Conservation (phyloP, 2,888 invertebrate genomes). For the Lycocerus yunnanus region DNA sequence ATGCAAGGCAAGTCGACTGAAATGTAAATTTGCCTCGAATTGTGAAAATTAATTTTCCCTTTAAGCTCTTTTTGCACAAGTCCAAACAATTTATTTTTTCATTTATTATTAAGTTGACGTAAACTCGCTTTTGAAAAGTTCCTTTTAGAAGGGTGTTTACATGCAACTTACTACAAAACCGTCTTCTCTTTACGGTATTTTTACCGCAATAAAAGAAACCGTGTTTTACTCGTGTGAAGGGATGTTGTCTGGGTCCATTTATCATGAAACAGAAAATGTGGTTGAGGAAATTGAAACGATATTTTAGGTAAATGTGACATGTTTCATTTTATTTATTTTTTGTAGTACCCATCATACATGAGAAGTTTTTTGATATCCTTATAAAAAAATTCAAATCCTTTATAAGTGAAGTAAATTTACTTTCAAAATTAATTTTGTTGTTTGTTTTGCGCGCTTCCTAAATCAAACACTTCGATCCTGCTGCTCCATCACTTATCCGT, state of each 20-base stretch:
- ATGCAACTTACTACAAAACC: constrained; percentile 12
- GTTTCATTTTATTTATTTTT: constrained; percentile 23
- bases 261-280: constrained; percentile 42
- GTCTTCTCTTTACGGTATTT: constrained; percentile 8
- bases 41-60: neutral
- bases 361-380: neutral
- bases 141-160: constrained; percentile 7
- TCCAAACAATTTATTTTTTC: neutral
- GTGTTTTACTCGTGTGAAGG: constrained; percentile 34
- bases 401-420: neutral
- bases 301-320: constrained; percentile 37
- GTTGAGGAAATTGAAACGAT: constrained; percentile 45
- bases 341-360: constrained; percentile 5
- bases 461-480: neutral
- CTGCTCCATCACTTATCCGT: neutral
- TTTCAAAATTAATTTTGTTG: neutral
- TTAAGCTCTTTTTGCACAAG: neutral
- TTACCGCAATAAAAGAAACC: constrained; percentile 20
- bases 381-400: constrained; percentile 3
- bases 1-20: neutral
- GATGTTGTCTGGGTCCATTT: constrained; percentile 40
- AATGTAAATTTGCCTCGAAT: neutral
- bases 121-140: neutral
- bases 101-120: neutral
- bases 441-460: neutral